Evolutionary conservation across 2,888 invertebrate genomes (phyloP), one percentile per base, ranked within the genome.

Genomic region (Phania funesta): DNA sequence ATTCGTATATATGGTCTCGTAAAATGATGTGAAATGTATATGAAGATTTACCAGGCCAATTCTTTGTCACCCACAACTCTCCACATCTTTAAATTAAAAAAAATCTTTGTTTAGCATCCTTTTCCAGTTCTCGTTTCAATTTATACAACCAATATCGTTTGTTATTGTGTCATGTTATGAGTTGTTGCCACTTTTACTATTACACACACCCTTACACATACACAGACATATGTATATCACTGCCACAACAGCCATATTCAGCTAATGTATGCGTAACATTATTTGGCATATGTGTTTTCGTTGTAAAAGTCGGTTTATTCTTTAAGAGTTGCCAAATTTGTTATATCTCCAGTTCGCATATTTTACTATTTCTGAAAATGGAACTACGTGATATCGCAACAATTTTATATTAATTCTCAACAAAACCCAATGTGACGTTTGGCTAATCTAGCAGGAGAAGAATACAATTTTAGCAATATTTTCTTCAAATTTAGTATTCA

Each of bases 141-240:
- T 62, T 76, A 26, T 22, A 38, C 52, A 26, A 16, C 16, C 65
- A 65, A 60, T 64, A 71, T 58, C 54, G 65, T 80, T 76, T 62
- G 76, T 38, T 67, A 62, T 76, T 76, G 67, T 71, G 71, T 81
- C 80, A 76, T 81, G 76, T 76, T 80, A 76, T 70, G 75, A 76
- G 76, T 76, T 73, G 76, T 76, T 76, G 62, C 60, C 76, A 71
- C 76, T 71, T 67, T 75, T 76, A 65, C 32, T 76, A 46, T 20
- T 54, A n/a, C 3, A 24, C 29, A 20, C 11, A 18, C 8, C 2
- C 64, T 18, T 1, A 48, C 35, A 18, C 29, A 16, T 29, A 32
- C 11, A 38, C 11, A 20, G 0, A 13, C 26, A n/a, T n/a, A n/a
- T n/a, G n/a, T n/a, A n/a, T n/a, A n/a, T 48, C 18, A 64, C 54